Evolutionary conservation across 2,888 invertebrate species (phyloP), one percentile per base, ranked within the genome.

Genomic region (Auanema freiburgensis): DNA sequence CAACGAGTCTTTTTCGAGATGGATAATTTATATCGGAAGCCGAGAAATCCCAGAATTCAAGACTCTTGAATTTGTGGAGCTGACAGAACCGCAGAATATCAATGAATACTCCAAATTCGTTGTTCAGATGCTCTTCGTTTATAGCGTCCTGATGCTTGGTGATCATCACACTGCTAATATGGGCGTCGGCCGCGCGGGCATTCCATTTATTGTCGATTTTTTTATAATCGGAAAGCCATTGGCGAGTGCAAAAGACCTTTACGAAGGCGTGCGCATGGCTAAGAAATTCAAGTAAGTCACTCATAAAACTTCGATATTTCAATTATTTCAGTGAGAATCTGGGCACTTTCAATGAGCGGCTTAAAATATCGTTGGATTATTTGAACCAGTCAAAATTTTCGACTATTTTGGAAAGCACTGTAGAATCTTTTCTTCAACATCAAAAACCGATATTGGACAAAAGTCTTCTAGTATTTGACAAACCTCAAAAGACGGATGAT

Each of bases 221-320:
- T 59, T 58, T 1, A 59, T 62, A 14, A 62, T 3, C 49, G 62
- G 62, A 62, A 59, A 41, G 40, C 49, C 24, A 63, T 18, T 63
- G 43, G 59, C 63, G 8, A 44, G 59, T 63, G 63, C 59, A 40
- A 23, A 44, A 63, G 63, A 63, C 63, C 14, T 63, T 21, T 58
- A 63, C 59, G 63, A 63, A 24, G 51, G 58, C 50, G 63, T 63
- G 63, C 21, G 58, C 24, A 63, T 63, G 63, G 16, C 59, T 57
- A 63, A 59, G 52, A 63, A 49, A 60, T 23, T 63, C 51, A 63
- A 63, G 63, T 63, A 61, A 61, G 61, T 50, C 59, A 52, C 59
- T 63, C 53, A 65, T 54, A n/a, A n/a, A n/a, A n/a, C 51, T 58
- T 24, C 23, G 24, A 25, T 24, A 59, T 61, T 61, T 52, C 12